Conservation (phyloP, 2,113 vertebrate genomes). For the Neomonachus schauinslandi region DNA sequence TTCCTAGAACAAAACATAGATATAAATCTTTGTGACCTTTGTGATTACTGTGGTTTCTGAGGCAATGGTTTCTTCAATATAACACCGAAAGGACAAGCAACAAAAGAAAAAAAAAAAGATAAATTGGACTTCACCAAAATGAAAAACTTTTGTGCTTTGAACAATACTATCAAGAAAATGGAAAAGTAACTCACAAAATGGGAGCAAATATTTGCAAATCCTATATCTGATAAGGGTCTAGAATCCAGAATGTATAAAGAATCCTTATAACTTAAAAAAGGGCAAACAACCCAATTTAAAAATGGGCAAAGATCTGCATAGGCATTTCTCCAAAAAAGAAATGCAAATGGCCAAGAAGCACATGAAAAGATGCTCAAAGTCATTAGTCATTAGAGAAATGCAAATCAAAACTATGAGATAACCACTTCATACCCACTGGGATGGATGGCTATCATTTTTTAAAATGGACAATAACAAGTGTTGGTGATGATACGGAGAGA, state of each 20-base stretch:
- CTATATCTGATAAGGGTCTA: background rate
- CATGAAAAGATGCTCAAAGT: background rate
- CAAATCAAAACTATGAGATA: background rate
- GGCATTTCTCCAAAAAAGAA: background rate
- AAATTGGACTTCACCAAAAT: background rate
- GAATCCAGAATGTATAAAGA: background rate
- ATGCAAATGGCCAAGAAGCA: background rate
- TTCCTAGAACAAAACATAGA: background rate
- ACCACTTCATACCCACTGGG: background rate
- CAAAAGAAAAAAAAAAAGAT: background rate
- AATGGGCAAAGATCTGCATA: background rate
- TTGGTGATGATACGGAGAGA: background rate
- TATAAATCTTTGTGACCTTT: background rate
- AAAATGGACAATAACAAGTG: background rate
- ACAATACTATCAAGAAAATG: slow-evolving; percentile 2
- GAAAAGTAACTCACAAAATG: background rate
- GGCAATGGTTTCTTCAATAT: background rate
- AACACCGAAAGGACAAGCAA: background rate
- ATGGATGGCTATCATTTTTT: background rate
- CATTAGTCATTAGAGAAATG: background rate
- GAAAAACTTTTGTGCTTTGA: background rate
- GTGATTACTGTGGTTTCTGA: background rate
- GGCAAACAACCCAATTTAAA: background rate
- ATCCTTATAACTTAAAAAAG: background rate
- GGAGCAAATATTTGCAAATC: background rate